phyloP scores from a whole-genome alignment of 2,888 invertebrate species.

The Megastigmus dorsalis region DNA sequence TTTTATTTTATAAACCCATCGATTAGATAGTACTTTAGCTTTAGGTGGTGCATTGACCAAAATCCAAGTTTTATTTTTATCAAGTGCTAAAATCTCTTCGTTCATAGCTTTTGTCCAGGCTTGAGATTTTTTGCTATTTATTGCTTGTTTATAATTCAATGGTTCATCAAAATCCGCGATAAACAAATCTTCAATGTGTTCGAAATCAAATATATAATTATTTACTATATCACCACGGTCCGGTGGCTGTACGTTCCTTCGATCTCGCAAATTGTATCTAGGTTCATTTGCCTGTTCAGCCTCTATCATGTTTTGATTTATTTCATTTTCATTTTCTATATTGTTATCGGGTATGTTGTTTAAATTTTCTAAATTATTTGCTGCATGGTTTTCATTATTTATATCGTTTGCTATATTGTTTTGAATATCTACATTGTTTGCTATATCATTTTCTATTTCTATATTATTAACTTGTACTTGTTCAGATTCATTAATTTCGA shows the following conservation, averaged over 20 bases:
- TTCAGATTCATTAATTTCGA: too few species aligned
- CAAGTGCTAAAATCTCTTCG: conserved; percentile 24
- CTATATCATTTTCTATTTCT: neutral
- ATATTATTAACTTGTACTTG: too few species aligned
- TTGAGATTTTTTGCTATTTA: too few species aligned
- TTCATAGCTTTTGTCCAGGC: conserved; percentile 37
- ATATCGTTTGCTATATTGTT: neutral
- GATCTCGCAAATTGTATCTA: conserved; percentile 19
- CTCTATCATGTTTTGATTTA: neutral
- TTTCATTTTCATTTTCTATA: neutral
- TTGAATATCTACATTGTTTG: neutral
- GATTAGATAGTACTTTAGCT: conserved; percentile 18
- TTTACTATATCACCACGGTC: conserved; percentile 5
- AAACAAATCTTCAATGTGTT: conserved; percentile 11
- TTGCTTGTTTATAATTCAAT: too few species aligned
- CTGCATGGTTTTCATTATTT: neutral
- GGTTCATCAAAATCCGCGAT: neutral
- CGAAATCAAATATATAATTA: conserved; percentile 22
- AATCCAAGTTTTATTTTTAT: conserved; percentile 41
- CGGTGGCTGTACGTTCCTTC: neutral
- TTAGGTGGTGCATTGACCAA: conserved; percentile 14
- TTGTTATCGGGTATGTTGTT: too few species aligned
- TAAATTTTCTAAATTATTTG: neutral
- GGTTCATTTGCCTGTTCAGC: neutral
- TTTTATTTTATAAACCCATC: conserved; percentile 44